A percentile compares a stretch with the other conserved stretches of the same genome.
phyloP scores from a whole-genome alignment of 2,888 invertebrate species.

The Timema cristinae region DNA sequence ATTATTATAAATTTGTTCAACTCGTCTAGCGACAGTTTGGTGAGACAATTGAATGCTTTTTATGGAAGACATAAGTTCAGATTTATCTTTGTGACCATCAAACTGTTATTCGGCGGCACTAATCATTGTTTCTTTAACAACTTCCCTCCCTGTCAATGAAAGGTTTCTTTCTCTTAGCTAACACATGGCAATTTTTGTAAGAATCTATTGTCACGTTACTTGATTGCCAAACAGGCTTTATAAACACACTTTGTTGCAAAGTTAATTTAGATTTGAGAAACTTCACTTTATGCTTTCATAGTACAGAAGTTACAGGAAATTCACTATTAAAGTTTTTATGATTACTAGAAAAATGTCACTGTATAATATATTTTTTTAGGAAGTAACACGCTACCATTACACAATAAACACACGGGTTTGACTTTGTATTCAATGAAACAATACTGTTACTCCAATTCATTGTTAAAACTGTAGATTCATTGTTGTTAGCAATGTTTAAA shows the following conservation, averaged over 20 bases:
- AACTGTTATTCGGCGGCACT: not conserved
- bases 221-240: not conserved
- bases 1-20: conserved; percentile 6
- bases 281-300: conserved; percentile 2
- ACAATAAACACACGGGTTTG: conserved; percentile 1
- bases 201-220: conserved; percentile 1
- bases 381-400: not conserved
- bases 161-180: conserved; percentile 12
- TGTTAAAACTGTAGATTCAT: conserved; percentile 8
- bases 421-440: not conserved
- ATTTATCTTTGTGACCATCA: not conserved
- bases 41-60: conserved; percentile 10
- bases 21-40: conserved; percentile 10
- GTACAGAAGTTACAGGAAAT: conserved; percentile 1
- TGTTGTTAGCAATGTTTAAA: too few relatives aligned
- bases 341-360: not conserved
- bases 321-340: conserved; percentile 6
- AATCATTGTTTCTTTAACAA: conserved; percentile 5
- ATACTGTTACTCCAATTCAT: not conserved
- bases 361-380: conserved; percentile 9
- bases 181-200: conserved; percentile 9
- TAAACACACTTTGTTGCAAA: not conserved
- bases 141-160: conserved; percentile 2
- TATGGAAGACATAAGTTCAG: conserved; percentile 7
- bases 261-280: conserved; percentile 8